A percentile compares a stretch with the other conserved stretches of the same genome.
Conservation (phyloP, 2,797 vertebrate species). For the Parotocinclus haroldoi region DNA sequence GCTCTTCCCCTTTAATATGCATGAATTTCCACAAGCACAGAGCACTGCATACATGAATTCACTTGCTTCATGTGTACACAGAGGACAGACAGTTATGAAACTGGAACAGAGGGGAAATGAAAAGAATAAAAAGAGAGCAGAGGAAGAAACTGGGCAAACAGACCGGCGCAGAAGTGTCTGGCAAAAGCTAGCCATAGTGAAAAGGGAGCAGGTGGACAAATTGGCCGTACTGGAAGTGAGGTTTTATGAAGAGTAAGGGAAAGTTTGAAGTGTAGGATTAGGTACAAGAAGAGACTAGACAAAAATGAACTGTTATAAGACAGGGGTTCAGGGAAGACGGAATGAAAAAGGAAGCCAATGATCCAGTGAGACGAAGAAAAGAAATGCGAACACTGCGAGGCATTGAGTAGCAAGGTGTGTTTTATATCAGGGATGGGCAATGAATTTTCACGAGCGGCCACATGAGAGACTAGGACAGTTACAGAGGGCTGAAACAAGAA, state of each 20-base stretch:
- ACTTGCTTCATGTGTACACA: background rate
- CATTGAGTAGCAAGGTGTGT: conserved; percentile 20
- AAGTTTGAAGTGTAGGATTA: background rate
- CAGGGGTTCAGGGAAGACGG: conserved; percentile 1
- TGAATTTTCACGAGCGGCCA: no score
- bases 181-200: background rate
- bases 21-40: background rate
- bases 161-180: background rate
- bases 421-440: no score
- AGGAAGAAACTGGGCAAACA: background rate
- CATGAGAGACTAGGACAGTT: no score
- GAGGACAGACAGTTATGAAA: conserved; percentile 8
- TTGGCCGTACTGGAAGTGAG: background rate
- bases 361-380: conserved; percentile 4
- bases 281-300: background rate
- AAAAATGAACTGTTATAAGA: background rate
- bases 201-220: conserved; percentile 29
- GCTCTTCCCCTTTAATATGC: no score
- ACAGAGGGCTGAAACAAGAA: no score
- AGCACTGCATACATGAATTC: background rate
- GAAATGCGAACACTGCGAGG: conserved; percentile 28
- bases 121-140: conserved; percentile 10
- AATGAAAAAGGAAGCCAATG: conserved; percentile 4
- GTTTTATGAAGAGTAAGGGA: conserved; percentile 1
- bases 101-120: conserved; percentile 13